A percentile compares a stretch with the other conserved stretches of the same genome.
Conservation (phyloP, 2,888 invertebrate genomes). For the Phymatocera aterrima region DNA sequence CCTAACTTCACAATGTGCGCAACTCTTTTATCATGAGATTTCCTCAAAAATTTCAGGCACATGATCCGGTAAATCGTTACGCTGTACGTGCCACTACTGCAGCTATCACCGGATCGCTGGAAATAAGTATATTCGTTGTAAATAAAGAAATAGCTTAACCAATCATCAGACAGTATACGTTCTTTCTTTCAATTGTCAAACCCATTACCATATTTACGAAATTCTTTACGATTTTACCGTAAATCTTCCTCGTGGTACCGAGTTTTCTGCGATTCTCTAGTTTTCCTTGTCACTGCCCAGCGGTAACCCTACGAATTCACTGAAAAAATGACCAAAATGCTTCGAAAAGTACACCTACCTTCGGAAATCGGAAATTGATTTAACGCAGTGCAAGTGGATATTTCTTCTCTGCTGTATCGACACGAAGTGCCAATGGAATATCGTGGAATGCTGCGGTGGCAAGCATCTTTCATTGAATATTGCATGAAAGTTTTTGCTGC, state of each 20-base stretch:
- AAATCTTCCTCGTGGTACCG: not conserved
- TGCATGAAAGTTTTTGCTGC: not conserved
- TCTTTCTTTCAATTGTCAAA: not conserved
- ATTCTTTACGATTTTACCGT: too few species aligned
- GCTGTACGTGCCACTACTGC: not conserved
- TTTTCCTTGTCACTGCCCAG: too few species aligned
- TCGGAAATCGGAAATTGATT: too few species aligned
- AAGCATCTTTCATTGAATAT: not conserved
- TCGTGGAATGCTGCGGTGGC: not conserved
- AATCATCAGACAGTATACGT: not conserved
- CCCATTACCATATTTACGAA: not conserved
- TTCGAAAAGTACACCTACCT: too few species aligned
- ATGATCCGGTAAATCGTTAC: not conserved
- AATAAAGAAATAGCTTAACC: slow-evolving; percentile 42
- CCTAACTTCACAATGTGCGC: not conserved
- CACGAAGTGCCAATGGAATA: not conserved
- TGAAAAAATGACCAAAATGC: too few species aligned
- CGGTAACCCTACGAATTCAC: too few species aligned
- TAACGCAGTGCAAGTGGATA: too few species aligned
- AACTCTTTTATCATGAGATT: not conserved
- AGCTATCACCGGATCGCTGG: slow-evolving; percentile 33
- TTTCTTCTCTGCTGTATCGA: not conserved
- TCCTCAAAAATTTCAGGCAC: slow-evolving; percentile 16
- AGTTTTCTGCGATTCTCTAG: not conserved
- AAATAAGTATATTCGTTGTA: slow-evolving; percentile 38